Percentiles rank a stretch among this genome's conserved stretches.
Evolutionary conservation across 2,888 invertebrate species (phyloP).

Genomic region (Aricia artaxerxes): DNA sequence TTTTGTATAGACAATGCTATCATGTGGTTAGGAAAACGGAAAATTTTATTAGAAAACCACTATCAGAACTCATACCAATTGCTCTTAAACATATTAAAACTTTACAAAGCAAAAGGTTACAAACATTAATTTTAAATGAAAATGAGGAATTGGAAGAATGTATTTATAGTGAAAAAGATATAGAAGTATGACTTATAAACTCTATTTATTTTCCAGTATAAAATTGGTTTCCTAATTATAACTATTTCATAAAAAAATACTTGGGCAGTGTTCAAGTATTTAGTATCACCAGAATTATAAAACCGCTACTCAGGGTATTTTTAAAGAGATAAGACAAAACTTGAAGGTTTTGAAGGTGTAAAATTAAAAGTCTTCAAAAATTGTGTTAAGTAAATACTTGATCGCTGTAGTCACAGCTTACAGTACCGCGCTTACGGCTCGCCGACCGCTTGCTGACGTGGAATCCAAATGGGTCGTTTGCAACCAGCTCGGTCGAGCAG

Average conservation of each 20-base stretch:
- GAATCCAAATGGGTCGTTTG: too few species aligned
- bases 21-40: slow-evolving; percentile 41
- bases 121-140: slow-evolving; percentile 53
- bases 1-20: slow-evolving; percentile 51
- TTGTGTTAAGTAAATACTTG: too few species aligned
- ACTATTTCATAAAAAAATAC: background rate
- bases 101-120: slow-evolving; percentile 51
- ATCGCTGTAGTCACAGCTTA: too few species aligned
- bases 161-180: slow-evolving; percentile 40
- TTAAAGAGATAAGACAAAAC: background rate
- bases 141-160: slow-evolving; percentile 50
- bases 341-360: background rate
- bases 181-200: slow-evolving; percentile 8
- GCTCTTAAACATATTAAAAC: slow-evolving; percentile 45
- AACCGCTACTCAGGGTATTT: background rate
- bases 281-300: background rate
- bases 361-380: too few species aligned
- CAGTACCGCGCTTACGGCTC: too few species aligned
- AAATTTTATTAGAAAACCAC: slow-evolving; percentile 49
- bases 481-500: too few species aligned
- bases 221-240: background rate
- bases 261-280: background rate
- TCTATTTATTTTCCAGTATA: background rate
- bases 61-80: slow-evolving; percentile 51
- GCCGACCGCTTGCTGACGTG: too few species aligned